Evolutionary conservation across 2,113 vertebrate species (phyloP), one percentile per base, ranked within the genome.

Genomic region (Pagrus major): DNA sequence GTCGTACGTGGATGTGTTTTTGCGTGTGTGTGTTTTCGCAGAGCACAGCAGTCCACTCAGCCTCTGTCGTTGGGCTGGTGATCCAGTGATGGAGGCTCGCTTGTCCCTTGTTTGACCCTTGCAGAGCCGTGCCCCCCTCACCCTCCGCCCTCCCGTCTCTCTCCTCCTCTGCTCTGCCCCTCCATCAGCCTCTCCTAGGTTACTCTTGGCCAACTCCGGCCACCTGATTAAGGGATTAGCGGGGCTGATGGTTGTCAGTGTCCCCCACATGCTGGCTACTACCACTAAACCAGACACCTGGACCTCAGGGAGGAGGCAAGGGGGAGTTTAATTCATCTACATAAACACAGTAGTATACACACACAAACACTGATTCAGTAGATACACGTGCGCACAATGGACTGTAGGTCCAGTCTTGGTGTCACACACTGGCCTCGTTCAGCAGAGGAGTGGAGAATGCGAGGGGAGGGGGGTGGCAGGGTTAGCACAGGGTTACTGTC

Each of bases 221-320:
- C 92, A 91, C 89, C 93, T 93, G 93, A 94, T 94, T 94, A 94
- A 90, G 78, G 92, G 95, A 95, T 95, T 95, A 95, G 79, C 58
- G 67, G 47, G 46, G 74, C 90, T 91, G 91, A 91, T 93, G 90
- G 91, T 93, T 94, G 92, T 94, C 93, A 84, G 71, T 89, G 93
- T 89, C 86, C 82, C 80, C 70, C 72, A 63, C 88, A 81, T 82
- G 80, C 86, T 87, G 84, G 72, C 87, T 88, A 21, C 52, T 84
- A 75, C 86, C 87, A 86, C 81, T 88, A 87, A 86, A 83, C 69
- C 74, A 79, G 87, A 88, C 92, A 93, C 92, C 89, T 92, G 87
- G 86, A 87, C 86, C 72, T 78, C n/a, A 25, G 70, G 63, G 66
- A 63, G 78, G 76, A 66, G 33, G 81, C 56, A 21, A 23, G 54